These are phyloP conservation scores for Ochotona curzoniae DNA, from an alignment of 2,113 vertebrate genomes.

Conservation along the genomic window DNA sequence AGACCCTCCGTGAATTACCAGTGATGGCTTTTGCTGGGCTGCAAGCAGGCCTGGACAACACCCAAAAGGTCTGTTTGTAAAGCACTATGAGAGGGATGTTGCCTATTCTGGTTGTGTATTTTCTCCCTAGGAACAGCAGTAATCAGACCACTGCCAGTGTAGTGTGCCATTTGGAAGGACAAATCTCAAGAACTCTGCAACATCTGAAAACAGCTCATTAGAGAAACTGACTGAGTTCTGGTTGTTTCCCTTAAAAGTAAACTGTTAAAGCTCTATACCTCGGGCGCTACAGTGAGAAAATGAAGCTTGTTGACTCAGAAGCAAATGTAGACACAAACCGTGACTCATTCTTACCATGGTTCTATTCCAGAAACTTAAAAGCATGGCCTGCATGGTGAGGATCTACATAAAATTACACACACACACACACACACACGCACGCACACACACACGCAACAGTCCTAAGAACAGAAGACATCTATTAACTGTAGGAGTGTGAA, in stretches of 20 bases:
- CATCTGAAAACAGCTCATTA: constrained; percentile 48
- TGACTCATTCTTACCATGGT: constrained; percentile 64
- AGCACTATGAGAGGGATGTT: neutral
- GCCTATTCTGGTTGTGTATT: neutral
- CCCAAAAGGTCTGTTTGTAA: neutral
- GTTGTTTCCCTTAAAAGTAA: constrained; percentile 57
- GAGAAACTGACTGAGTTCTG: constrained; percentile 22
- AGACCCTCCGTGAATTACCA: neutral
- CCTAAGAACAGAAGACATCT: constrained; percentile 44
- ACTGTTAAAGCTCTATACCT: neutral
- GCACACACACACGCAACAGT: constrained; percentile 8
- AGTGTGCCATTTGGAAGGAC: constrained; percentile 3
- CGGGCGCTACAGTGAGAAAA: constrained; percentile 38
- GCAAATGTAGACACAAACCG: constrained; percentile 59
- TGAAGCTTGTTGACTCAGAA: constrained; percentile 36
- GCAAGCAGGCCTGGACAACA: neutral
- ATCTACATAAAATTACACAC: neutral
- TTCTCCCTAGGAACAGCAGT: neutral
- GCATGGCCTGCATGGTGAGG: neutral
- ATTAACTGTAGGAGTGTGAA: constrained; percentile 54
- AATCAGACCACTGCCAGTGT: neutral
- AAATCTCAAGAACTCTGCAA: constrained; percentile 43
- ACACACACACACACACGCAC: neutral
- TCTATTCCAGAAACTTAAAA: constrained; percentile 60
- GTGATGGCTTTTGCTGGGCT: neutral